Conservation (phyloP, 2,888 invertebrate genomes). For the Reticulitermes lucifugus region DNA sequence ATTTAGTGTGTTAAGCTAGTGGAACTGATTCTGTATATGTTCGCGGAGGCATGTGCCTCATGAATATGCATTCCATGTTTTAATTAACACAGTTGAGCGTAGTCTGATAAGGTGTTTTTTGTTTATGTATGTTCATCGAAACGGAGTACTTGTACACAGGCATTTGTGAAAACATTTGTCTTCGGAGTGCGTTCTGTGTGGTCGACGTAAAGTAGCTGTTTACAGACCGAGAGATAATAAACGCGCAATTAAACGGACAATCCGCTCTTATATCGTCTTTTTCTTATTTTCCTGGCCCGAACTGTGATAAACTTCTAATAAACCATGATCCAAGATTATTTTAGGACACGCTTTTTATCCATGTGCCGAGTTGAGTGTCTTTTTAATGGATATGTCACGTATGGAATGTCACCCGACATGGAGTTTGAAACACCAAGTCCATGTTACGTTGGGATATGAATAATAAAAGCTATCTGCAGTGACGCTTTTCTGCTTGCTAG, state of each 20-base stretch:
- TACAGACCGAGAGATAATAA: background rate
- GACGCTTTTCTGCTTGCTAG: no score
- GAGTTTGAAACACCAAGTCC: no score
- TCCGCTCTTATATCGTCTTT: background rate
- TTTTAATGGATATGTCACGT: no score
- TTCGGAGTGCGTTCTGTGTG: background rate
- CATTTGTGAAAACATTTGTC: background rate
- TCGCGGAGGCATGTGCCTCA: background rate
- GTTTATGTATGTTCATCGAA: background rate
- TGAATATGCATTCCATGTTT: background rate
- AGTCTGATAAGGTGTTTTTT: background rate
- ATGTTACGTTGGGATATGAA: no score
- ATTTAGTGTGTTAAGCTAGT: no score
- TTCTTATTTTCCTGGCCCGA: background rate
- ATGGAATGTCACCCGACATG: no score
- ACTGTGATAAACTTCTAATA: background rate
- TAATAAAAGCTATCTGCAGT: no score
- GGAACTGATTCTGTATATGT: background rate
- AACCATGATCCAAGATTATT: background rate
- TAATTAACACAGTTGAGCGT: background rate
- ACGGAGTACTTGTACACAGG: background rate
- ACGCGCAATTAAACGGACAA: background rate
- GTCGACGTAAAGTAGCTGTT: background rate
- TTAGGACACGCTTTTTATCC: background rate
- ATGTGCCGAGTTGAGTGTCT: no score